These are phyloP conservation scores for Aspidoscelis tigris DNA, from an alignment of 2,113 vertebrate species.

Conservation along the genomic window DNA sequence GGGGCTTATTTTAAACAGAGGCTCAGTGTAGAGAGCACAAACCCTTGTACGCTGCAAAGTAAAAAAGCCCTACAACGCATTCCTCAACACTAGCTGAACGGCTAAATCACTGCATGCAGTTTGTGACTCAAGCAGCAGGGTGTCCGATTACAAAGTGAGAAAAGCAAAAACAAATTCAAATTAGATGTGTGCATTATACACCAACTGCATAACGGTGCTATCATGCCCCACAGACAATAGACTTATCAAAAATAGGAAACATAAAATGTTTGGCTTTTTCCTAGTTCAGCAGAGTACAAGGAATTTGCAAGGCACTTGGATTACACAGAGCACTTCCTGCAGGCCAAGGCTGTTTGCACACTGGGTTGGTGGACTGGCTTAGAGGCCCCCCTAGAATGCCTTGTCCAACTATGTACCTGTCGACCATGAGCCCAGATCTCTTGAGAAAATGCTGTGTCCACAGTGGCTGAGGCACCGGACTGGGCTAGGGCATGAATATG, in stretches of 20 bases:
- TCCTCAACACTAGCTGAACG: slow-evolving; percentile 59
- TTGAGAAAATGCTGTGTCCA: no score
- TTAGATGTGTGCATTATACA: slow-evolving; percentile 48
- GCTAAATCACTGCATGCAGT: slow-evolving; percentile 62
- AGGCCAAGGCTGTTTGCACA: no score
- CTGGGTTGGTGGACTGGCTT: no score
- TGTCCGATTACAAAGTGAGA: slow-evolving; percentile 65
- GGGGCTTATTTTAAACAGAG: slow-evolving; percentile 15
- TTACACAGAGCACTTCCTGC: not conserved
- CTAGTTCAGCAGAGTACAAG: no score
- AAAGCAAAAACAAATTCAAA: slow-evolving; percentile 54
- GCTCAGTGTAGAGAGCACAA: slow-evolving; percentile 27
- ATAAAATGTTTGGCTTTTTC: not conserved
- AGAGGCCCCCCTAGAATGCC: no score
- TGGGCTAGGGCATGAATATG: no score
- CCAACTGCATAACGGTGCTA: slow-evolving; percentile 45
- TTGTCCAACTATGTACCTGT: no score
- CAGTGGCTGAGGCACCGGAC: no score
- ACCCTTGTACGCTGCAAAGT: slow-evolving; percentile 31
- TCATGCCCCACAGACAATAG: not conserved
- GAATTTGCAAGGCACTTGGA: no score
- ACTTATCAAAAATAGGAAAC: not conserved
- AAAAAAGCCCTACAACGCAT: slow-evolving; percentile 66
- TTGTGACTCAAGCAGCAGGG: slow-evolving; percentile 64
- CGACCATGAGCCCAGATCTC: no score